Base-by-base conservation (phyloP, 1,140 invertebrate species). In the Euwallacea similis region DNA sequence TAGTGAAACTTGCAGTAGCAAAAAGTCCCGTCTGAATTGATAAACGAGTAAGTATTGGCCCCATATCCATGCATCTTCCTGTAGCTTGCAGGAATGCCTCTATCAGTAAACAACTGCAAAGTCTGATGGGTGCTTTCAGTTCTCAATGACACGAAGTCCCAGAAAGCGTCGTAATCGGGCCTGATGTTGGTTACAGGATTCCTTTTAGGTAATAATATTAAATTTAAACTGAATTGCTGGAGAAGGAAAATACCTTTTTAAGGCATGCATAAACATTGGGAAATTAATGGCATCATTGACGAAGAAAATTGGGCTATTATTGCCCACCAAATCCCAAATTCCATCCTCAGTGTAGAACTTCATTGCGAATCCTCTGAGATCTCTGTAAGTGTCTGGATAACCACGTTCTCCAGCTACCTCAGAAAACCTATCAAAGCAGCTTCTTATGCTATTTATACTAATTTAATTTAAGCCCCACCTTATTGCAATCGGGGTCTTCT, bases 241-340 rank as follows among this genome's bases (percentile, higher is more conserved):
- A 56, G 11, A 16, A 56, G 8, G 59, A 41, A 56, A 4, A 47
- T 73, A 66, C 72, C 94, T 85, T 80, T 96, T 97, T 79, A 95
- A 93, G 0, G 91, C 91, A 76, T 93, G 92, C 72, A 95, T 90
- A 74, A 94, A 91, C 73, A 87, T 90, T 2, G 92, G 90, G 80
- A 96, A 96, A 9, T 94, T 82, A 8, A 94, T 84, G 0, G 94
- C 91, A 82, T 97, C 95, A 10, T 93, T 86, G 73, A 96, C 88
- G 80, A 96, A 97, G 82, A 95, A 96, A 60, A 97, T 92, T 0
- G 95, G 95, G 8, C 92, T 96, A 79, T 96, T 97, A 81, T 95
- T 95, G 1, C 94, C 93, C 41, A 94, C 93, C 54, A 96, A 78
- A 82, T 97, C 95, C 94, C 94, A 97, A 79, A 93, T 64, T 8